A percentile compares a stretch with the other conserved stretches of the same genome.
Evolutionary conservation across 53 echinoderm and acorn worm species (phyloP).

Genomic region (Temnopleurus reevesii): DNA sequence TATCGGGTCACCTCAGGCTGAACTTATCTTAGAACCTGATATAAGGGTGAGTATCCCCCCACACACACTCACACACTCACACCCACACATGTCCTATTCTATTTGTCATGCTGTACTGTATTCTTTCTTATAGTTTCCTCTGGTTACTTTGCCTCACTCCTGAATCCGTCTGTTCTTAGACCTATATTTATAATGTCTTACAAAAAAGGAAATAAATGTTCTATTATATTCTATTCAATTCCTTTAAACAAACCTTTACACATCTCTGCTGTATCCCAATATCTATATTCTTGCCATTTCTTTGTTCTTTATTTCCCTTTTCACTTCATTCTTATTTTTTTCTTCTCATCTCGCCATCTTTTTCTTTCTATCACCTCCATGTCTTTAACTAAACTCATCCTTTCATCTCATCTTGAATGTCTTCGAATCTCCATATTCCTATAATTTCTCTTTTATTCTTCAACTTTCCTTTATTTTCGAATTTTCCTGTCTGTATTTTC

Average conservation of each 20-base stretch:
- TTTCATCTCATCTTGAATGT: no score
- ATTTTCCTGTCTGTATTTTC: no score
- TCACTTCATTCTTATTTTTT: neutral
- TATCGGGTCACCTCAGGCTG: conserved; percentile 49
- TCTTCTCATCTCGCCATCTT: neutral
- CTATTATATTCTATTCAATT: no score
- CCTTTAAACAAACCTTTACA: neutral
- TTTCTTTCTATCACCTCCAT: neutral
- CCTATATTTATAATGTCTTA: neutral
- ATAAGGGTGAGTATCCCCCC: conserved; percentile 66
- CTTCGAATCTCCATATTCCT: no score
- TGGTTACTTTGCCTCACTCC: neutral
- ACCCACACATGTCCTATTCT: no score
- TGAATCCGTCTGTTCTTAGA: neutral
- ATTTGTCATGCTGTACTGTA: neutral
- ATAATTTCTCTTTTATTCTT: no score
- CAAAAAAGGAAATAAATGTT: no score
- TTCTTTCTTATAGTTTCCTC: neutral
- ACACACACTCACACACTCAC: neutral
- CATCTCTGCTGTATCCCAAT: neutral
- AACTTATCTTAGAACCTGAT: conserved; percentile 61
- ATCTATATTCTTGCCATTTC: neutral
- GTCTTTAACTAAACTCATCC: no score
- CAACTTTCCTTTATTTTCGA: no score
- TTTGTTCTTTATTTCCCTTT: neutral